Percentiles rank a stretch among this genome's conserved stretches.
Evolutionary conservation across 2,888 invertebrate species (phyloP).

Genomic region (Ormyrus labotus): DNA sequence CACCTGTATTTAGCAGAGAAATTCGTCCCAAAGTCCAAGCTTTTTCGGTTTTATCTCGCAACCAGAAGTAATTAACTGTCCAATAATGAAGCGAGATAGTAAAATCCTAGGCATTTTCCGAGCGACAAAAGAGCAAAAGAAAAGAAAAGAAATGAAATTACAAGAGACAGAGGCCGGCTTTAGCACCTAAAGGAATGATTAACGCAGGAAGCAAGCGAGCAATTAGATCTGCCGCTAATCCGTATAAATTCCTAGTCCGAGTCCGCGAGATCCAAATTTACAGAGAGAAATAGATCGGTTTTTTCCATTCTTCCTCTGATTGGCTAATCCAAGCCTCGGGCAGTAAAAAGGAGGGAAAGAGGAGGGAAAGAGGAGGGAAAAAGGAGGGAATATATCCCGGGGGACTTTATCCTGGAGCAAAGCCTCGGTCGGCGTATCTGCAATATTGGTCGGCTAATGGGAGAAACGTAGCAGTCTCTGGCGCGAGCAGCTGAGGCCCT

Average conservation of each 20-base stretch:
- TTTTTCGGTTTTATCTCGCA: too few relatives aligned
- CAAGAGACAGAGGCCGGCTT: conserved; percentile 3
- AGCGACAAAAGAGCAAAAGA: not conserved
- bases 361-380: not conserved
- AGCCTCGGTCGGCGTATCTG: conserved; percentile 59
- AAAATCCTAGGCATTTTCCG: not conserved
- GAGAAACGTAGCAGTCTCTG: conserved; percentile 64
- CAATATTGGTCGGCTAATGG: conserved; percentile 66
- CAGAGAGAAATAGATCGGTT: not conserved
- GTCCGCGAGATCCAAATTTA: conserved; percentile 39
- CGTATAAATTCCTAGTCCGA: conserved; percentile 29
- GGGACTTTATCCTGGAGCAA: conserved; percentile 37
- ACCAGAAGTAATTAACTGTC: conserved; percentile 17
- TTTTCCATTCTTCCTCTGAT: not conserved
- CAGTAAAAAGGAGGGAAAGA: not conserved
- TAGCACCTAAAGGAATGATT: conserved; percentile 41
- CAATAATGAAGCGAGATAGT: conserved; percentile 34
- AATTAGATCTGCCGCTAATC: conserved; percentile 46
- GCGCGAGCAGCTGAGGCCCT: conserved; percentile 69
- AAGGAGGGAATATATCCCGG: conserved; percentile 16
- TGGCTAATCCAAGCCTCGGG: conserved; percentile 29
- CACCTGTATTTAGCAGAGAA: too few relatives aligned
- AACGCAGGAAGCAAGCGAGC: conserved; percentile 29
- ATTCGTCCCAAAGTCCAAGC: too few relatives aligned
- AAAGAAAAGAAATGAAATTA: conserved; percentile 38